Evolutionary conservation across 2,797 vertebrate species (phyloP).

Genomic region (Notoglanidium macrostoma): DNA sequence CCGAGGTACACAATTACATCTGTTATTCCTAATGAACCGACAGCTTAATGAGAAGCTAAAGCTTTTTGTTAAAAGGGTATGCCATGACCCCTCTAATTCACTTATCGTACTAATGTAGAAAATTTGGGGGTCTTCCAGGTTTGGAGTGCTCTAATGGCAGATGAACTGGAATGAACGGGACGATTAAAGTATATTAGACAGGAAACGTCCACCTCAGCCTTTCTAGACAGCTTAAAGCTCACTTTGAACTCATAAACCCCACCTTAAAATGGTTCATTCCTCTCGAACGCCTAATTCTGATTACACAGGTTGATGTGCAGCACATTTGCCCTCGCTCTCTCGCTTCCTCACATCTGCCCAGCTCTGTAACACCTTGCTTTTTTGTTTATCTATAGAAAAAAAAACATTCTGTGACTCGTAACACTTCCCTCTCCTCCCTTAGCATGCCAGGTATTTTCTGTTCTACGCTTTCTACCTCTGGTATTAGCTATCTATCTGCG

Average conservation of each 20-base stretch:
- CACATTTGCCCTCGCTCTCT: constrained; percentile 28
- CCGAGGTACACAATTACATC: constrained; percentile 13
- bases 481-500: constrained; percentile 1
- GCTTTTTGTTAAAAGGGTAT: constrained; percentile 19
- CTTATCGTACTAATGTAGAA: constrained; percentile 32
- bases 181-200: constrained; percentile 20
- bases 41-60: constrained; percentile 11
- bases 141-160: constrained; percentile 13
- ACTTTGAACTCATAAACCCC: constrained; percentile 13
- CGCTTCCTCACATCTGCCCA: constrained; percentile 38
- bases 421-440: constrained; percentile 73
- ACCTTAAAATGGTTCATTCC: constrained; percentile 46
- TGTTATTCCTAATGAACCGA: constrained; percentile 32
- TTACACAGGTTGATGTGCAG: constrained; percentile 57
- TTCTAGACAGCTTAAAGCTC: constrained; percentile 3
- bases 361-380: constrained; percentile 43
- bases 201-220: constrained; percentile 14
- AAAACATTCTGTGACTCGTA: constrained; percentile 71
- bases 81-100: constrained; percentile 29
- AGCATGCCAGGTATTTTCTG: constrained; percentile 79
- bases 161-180: constrained; percentile 6
- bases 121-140: constrained; percentile 37
- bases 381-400: constrained; percentile 68
- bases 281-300: constrained; percentile 21
- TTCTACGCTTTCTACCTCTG: constrained; percentile 60